Evolutionary conservation across 2,113 vertebrate species (phyloP).

Genomic region (Hepsetus odoe): DNA sequence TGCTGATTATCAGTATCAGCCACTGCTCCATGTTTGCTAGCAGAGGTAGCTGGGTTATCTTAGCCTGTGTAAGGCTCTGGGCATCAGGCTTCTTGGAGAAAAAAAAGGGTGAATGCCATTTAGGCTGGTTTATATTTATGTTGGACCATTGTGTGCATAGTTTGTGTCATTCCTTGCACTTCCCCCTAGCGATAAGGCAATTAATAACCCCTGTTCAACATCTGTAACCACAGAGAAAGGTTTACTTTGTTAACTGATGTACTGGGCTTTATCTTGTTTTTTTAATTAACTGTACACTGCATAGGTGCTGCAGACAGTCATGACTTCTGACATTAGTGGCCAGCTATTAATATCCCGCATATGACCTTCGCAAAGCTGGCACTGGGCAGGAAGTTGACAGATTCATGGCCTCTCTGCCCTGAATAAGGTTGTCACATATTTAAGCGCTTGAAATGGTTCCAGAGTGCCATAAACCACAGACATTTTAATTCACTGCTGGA

Average conservation of each 20-base stretch:
- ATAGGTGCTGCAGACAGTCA: slow-evolving; percentile 57
- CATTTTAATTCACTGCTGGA: slow-evolving; percentile 65
- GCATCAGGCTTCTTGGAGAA: neutral
- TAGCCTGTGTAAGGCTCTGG: slow-evolving; percentile 15
- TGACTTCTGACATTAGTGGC: slow-evolving; percentile 62
- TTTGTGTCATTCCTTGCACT: slow-evolving; percentile 43
- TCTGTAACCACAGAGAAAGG: slow-evolving; percentile 49
- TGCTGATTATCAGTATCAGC: slow-evolving; percentile 32
- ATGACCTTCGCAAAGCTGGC: slow-evolving; percentile 57
- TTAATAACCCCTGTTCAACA: slow-evolving; percentile 49
- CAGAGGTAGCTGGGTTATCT: neutral
- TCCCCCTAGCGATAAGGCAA: slow-evolving; percentile 16
- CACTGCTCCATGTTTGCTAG: neutral
- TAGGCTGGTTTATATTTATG: slow-evolving; percentile 29
- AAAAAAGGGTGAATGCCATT: neutral
- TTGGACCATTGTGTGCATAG: neutral
- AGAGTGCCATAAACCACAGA: slow-evolving; percentile 65
- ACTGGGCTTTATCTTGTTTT: slow-evolving; percentile 52
- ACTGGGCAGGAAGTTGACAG: slow-evolving; percentile 60
- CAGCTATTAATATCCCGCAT: slow-evolving; percentile 63
- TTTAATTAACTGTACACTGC: slow-evolving; percentile 60
- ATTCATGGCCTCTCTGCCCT: slow-evolving; percentile 61
- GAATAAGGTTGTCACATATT: slow-evolving; percentile 68
- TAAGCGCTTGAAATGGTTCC: slow-evolving; percentile 65
- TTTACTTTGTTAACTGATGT: slow-evolving; percentile 45